phyloP scores from a whole-genome alignment of 2,888 invertebrate genomes.

The Papilio gigon region DNA sequence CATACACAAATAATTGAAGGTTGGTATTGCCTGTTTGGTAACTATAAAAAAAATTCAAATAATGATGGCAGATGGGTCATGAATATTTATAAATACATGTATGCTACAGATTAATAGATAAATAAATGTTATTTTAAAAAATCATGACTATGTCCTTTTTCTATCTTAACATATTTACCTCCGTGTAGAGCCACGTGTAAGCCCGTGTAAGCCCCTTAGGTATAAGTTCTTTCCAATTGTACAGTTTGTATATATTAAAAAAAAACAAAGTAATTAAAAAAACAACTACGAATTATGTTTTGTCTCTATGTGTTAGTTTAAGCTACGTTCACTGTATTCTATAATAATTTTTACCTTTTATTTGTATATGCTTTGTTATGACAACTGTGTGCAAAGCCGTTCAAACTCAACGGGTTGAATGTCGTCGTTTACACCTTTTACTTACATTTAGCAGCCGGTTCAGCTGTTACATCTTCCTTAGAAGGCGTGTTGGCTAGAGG shows the following conservation, averaged over 20 bases:
- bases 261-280: not conserved
- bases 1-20: not conserved
- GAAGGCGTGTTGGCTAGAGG: constrained; percentile 73
- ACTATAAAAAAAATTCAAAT: not conserved
- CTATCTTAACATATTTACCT: not conserved
- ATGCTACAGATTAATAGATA: too few relatives aligned
- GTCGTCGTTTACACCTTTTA: constrained; percentile 50
- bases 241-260: too few relatives aligned
- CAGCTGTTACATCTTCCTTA: constrained; percentile 64
- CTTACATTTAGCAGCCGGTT: constrained; percentile 75
- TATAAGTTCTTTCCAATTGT: too few relatives aligned
- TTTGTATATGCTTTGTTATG: constrained; percentile 42
- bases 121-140: too few relatives aligned
- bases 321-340: not conserved
- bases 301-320: not conserved
- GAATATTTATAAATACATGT: not conserved
- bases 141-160: too few relatives aligned
- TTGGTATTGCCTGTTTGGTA: not conserved
- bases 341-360: not conserved
- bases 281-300: not conserved
- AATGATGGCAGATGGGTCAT: not conserved
- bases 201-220: too few relatives aligned
- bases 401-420: constrained; percentile 49
- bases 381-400: constrained; percentile 76
- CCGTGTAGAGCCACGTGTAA: too few relatives aligned